Conservation (phyloP, 2,888 invertebrate species). For the Bellardia bayeri region DNA sequence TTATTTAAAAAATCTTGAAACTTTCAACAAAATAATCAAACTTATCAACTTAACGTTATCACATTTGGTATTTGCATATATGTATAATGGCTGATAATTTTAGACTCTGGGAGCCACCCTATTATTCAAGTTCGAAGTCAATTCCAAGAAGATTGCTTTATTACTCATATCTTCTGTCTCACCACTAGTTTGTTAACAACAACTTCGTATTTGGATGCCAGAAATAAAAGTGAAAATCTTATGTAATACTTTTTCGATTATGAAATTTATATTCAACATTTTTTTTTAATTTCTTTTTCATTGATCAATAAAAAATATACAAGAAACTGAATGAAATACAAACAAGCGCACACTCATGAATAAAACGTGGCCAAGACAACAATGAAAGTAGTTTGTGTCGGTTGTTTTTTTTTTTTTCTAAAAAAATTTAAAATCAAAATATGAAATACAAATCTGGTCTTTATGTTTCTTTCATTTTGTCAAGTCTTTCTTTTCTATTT, state of each 20-base stretch:
- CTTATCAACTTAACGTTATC: too few relatives aligned
- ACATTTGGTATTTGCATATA: too few relatives aligned
- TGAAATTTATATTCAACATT: slow-evolving; percentile 48
- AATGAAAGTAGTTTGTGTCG: slow-evolving; percentile 60
- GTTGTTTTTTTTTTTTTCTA: background rate
- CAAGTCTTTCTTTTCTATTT: background rate
- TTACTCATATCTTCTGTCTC: too few relatives aligned
- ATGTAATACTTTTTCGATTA: slow-evolving; percentile 61
- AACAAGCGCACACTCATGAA: background rate
- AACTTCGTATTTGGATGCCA: background rate
- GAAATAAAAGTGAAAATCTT: slow-evolving; percentile 63
- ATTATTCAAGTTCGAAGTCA: background rate
- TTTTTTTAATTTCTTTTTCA: slow-evolving; percentile 59
- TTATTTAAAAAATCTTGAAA: too few relatives aligned
- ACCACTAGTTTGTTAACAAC: background rate
- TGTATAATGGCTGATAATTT: too few relatives aligned
- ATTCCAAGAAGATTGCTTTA: background rate
- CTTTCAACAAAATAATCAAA: too few relatives aligned
- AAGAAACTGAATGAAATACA: background rate
- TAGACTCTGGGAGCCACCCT: too few relatives aligned
- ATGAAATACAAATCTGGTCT: slow-evolving; percentile 23
- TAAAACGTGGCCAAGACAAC: slow-evolving; percentile 15
- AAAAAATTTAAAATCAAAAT: slow-evolving; percentile 17
- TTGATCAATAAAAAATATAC: slow-evolving; percentile 28
- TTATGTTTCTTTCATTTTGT: slow-evolving; percentile 8